phyloP scores from a whole-genome alignment of 2,888 invertebrate species.

The Apodemia hepburni region DNA sequence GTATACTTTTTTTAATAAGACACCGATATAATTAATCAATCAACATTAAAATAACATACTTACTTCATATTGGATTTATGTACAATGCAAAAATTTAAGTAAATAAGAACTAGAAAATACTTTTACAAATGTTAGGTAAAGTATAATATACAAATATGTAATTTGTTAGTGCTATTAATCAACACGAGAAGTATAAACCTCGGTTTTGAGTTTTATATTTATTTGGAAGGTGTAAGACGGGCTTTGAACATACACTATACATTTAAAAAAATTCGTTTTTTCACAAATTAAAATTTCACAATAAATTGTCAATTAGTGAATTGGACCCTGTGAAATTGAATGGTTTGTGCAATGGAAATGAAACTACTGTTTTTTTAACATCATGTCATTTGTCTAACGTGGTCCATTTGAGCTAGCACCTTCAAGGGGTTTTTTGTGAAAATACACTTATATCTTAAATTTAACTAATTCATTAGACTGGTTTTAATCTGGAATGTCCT shows the following conservation, averaged over 20 bases:
- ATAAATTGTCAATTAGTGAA: constrained; percentile 36
- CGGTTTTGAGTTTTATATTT: background rate
- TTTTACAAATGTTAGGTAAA: too few relatives aligned
- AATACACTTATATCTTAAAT: background rate
- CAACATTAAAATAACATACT: too few relatives aligned
- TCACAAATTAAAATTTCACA: background rate
- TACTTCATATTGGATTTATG: too few relatives aligned
- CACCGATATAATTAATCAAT: too few relatives aligned
- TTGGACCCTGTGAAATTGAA: constrained; percentile 61
- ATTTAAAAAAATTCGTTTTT: background rate
- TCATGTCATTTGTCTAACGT: background rate
- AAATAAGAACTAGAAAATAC: too few relatives aligned
- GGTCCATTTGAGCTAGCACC: constrained; percentile 4
- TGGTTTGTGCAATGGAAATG: background rate
- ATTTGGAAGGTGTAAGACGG: background rate
- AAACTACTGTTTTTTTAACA: background rate
- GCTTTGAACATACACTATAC: background rate
- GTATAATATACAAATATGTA: too few relatives aligned
- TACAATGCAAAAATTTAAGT: too few relatives aligned
- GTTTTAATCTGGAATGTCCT: constrained; percentile 1
- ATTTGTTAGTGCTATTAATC: too few relatives aligned
- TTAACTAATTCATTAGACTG: background rate
- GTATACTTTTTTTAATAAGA: too few relatives aligned
- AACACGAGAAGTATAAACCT: background rate
- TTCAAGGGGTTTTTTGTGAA: background rate